Evolutionary conservation across 2,888 invertebrate genomes (phyloP), one percentile per base, ranked within the genome.

Genomic region (Caenorhabditis panamensis): DNA sequence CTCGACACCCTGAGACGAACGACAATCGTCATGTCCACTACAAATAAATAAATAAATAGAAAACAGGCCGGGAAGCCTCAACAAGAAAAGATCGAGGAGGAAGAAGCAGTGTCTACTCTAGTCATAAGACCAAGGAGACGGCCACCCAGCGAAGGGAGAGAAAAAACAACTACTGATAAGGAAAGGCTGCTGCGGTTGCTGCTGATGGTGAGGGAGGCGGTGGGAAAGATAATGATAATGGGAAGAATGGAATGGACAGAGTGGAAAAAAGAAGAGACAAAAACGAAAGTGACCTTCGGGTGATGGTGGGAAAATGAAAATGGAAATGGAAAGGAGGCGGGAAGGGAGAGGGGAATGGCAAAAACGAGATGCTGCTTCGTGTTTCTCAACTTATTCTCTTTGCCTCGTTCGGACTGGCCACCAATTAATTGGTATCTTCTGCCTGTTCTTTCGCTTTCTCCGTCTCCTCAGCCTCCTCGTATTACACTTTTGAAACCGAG

Each of bases 351-450:
- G 31, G 6, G 36, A 54, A 59, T 53, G 54, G 37, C 37, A 64
- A 41, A 51, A 63, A 51, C 31, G 41, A 66, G 66, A 61, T 58
- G 56, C 54, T 49, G 18, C 22, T 49, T 49, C 49, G 26, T 54
- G 20, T 36, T 36, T 41, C 28, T 37, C 56, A 36, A 51, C 62
- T 66, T 54, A 36, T 56, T 31, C 56, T n/a, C 22, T n/a, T n/a
- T 51, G 18, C 24, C 37, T 64, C 53, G 4, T 36, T 53, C 36
- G 26, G 36, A 2, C 36, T 31, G 31, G 20, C 44, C 24, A 13
- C 31, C 53, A 66, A 62, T 71, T 71, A 62, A 62, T 62, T 71
- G 69, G 61, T 61, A 28, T 36, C 69, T 24, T 41, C 56, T 13
- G 11, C 37, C 58, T 47, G 20, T 44, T n/a, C 31, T 44, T 22